Evolutionary conservation across 2,797 vertebrate species (phyloP).

Genomic region (Sebastes elongatus): DNA sequence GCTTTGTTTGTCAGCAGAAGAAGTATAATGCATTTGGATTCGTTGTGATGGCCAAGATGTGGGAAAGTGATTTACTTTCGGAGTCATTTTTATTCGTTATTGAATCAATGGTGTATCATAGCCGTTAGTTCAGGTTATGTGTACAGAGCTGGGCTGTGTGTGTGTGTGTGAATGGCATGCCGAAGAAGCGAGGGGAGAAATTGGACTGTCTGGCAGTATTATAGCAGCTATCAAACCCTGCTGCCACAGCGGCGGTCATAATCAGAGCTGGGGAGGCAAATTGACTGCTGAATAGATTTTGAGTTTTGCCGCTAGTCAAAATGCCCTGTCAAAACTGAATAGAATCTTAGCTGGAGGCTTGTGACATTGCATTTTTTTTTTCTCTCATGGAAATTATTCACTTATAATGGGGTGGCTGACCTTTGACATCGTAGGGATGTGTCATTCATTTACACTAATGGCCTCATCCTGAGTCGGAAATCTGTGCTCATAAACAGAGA

Average conservation of each 20-base stretch:
- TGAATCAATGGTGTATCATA: slow-evolving; percentile 53
- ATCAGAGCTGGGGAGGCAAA: slow-evolving; percentile 70
- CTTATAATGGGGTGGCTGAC: slow-evolving; percentile 55
- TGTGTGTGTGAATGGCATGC: slow-evolving; percentile 22
- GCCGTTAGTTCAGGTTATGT: slow-evolving; percentile 52
- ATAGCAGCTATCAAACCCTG: slow-evolving; percentile 72
- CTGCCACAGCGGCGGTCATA: slow-evolving; percentile 61
- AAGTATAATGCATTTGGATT: slow-evolving; percentile 59
- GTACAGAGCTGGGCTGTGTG: slow-evolving; percentile 44
- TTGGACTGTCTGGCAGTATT: slow-evolving; percentile 72
- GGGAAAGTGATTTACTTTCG: slow-evolving; percentile 41
- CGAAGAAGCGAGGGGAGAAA: slow-evolving; percentile 52
- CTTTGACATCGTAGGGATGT: slow-evolving; percentile 55
- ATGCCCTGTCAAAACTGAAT: slow-evolving; percentile 63
- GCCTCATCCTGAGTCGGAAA: slow-evolving; percentile 38
- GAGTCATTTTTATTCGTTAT: slow-evolving; percentile 18
- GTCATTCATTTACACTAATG: slow-evolving; percentile 62
- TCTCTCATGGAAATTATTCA: slow-evolving; percentile 46
- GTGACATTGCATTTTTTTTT: slow-evolving; percentile 35
- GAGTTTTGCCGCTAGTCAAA: slow-evolving; percentile 54
- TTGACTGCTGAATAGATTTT: slow-evolving; percentile 73
- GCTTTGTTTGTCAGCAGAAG: slow-evolving; percentile 66
- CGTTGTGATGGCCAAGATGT: slow-evolving; percentile 39
- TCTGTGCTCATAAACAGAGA: slow-evolving; percentile 27
- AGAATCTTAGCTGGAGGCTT: slow-evolving; percentile 40